A percentile compares a stretch with the other conserved stretches of the same genome.
Conservation (phyloP, 2,113 vertebrate species). For the Salvelinus fontinalis region DNA sequence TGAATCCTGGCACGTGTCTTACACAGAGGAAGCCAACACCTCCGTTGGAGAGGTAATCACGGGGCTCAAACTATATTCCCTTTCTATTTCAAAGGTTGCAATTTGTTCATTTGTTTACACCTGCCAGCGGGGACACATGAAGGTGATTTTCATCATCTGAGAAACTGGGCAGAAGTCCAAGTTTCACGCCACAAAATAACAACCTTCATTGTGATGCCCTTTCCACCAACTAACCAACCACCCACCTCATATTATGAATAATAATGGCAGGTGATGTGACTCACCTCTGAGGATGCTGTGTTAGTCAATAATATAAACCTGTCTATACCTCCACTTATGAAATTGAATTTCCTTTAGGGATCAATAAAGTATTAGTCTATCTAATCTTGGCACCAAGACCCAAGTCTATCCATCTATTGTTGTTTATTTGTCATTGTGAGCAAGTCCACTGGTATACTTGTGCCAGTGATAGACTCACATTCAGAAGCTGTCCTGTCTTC, state of each 20-base stretch:
- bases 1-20: constrained; percentile 19
- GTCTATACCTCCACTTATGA: background rate
- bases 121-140: constrained; percentile 2
- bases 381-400: no score
- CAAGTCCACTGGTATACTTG: background rate
- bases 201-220: background rate
- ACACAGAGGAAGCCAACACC: background rate
- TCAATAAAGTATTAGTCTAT: no score
- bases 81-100: background rate
- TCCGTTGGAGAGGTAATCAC: background rate
- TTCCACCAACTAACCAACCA: background rate
- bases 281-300: background rate
- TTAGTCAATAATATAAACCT: background rate
- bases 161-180: constrained; percentile 15
- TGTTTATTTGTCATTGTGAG: background rate
- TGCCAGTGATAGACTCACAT: background rate
- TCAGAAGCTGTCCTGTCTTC: constrained; percentile 1
- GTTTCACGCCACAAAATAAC: background rate
- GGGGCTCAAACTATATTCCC: background rate
- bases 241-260: background rate
- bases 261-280: background rate
- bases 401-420: no score
- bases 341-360: background rate
- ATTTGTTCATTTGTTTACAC: constrained; percentile 1
- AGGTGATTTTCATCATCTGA: background rate